These are phyloP conservation scores for Adelognathus sp. DNA, from an alignment of 2,888 invertebrate species.

Conservation along the genomic window DNA sequence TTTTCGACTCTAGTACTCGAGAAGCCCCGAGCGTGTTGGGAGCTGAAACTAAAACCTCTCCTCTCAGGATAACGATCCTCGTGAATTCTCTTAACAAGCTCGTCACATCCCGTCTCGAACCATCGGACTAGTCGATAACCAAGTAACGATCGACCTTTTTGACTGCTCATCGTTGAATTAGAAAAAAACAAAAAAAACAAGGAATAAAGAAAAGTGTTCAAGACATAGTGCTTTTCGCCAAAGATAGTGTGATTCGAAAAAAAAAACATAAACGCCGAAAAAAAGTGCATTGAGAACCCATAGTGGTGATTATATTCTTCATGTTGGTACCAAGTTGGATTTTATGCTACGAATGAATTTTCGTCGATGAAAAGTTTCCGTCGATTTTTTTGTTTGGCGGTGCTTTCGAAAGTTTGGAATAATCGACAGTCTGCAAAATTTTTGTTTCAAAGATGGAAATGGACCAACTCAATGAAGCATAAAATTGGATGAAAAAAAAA, in stretches of 20 bases:
- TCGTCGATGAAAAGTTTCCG: not conserved
- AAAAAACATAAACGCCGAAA: not conserved
- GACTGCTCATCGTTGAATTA: not conserved
- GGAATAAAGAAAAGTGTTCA: not conserved
- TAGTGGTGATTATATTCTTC: not conserved
- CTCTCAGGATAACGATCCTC: slow-evolving; percentile 8
- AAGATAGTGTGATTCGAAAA: slow-evolving; percentile 15
- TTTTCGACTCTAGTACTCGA: slow-evolving; percentile 71
- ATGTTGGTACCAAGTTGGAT: not conserved
- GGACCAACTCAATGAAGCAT: slow-evolving; percentile 12
- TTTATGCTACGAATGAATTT: not conserved
- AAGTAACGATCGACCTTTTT: not conserved
- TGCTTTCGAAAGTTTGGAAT: not conserved
- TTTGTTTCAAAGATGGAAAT: not conserved
- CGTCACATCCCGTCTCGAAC: too few relatives aligned
- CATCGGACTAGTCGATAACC: too few relatives aligned
- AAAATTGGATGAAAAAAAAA: not conserved
- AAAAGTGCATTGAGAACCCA: slow-evolving; percentile 5
- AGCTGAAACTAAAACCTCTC: slow-evolving; percentile 57
- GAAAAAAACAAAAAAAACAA: not conserved
- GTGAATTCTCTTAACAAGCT: not conserved
- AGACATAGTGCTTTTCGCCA: slow-evolving; percentile 18
- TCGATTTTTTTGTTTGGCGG: not conserved
- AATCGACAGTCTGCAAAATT: not conserved
- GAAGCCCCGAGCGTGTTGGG: slow-evolving; percentile 72